Evolutionary conservation across 1,140 invertebrate genomes (phyloP).

Genomic region (Plodia interpunctella): DNA sequence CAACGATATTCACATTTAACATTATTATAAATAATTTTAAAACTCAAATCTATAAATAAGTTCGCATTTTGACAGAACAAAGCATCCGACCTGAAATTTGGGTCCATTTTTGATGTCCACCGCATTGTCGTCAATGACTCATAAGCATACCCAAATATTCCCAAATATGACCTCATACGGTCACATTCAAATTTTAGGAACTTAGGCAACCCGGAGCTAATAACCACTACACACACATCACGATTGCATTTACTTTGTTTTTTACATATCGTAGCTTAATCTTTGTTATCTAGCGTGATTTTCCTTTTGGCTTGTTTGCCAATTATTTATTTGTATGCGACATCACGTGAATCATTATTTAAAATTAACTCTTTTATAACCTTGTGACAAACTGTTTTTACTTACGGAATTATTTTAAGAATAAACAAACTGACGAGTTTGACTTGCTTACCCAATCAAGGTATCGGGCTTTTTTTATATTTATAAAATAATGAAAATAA

Average conservation of each 20-base stretch:
- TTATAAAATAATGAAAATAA: no score
- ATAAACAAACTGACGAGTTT: not conserved
- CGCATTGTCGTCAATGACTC: constrained; percentile 24
- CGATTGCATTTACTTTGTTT: constrained; percentile 13
- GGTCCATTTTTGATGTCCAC: constrained; percentile 22
- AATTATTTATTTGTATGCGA: constrained; percentile 4
- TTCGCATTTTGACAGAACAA: no score
- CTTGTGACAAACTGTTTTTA: not conserved
- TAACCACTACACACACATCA: constrained; percentile 20
- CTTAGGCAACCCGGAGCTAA: constrained; percentile 20
- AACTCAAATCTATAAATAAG: no score
- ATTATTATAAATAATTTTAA: no score
- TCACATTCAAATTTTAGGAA: constrained; percentile 27
- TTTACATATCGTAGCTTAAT: not conserved
- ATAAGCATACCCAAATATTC: constrained; percentile 26
- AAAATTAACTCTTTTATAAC: constrained; percentile 1
- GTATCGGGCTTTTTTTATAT: no score
- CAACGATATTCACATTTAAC: no score
- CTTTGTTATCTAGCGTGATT: constrained; percentile 7
- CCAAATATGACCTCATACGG: constrained; percentile 36
- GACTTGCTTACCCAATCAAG: no score
- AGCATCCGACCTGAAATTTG: no score
- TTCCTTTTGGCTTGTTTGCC: constrained; percentile 1
- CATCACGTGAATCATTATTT: constrained; percentile 5
- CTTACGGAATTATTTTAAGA: not conserved